Evolutionary conservation across 2,888 invertebrate species (phyloP).

Genomic region (Augochlorella aurata): DNA sequence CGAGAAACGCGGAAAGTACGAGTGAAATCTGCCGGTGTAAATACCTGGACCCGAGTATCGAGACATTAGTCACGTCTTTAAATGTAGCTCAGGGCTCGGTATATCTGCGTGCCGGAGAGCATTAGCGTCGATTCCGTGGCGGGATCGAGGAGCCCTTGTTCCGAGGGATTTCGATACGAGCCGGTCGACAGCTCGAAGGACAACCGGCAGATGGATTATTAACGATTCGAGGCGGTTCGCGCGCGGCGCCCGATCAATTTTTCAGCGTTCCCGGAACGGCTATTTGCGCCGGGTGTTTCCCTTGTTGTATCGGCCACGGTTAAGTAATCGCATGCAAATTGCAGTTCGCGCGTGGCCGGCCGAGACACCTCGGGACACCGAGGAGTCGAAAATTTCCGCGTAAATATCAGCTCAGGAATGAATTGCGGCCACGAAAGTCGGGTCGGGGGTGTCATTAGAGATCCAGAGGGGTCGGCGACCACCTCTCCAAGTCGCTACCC

Average conservation of each 20-base stretch:
- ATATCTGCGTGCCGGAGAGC: conserved; percentile 40
- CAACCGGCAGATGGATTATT: conserved; percentile 46
- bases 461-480: conserved; percentile 71
- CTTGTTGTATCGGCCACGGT: neutral
- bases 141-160: conserved; percentile 10
- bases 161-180: conserved; percentile 44
- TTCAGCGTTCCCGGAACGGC: neutral
- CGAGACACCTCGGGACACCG: neutral
- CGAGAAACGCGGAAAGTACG: conserved; percentile 47
- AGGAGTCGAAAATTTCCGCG: conserved; percentile 57
- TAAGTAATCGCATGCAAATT: conserved; percentile 29
- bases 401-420: conserved; percentile 66
- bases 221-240: conserved; percentile 16
- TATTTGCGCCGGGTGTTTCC: neutral
- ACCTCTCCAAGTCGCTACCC: conserved; percentile 74
- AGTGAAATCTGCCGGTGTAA: conserved; percentile 57
- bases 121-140: conserved; percentile 59
- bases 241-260: neutral
- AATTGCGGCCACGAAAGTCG: conserved; percentile 64
- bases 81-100: conserved; percentile 67
- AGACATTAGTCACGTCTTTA: conserved; percentile 75
- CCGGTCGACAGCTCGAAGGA: conserved; percentile 14
- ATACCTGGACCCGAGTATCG: conserved; percentile 60
- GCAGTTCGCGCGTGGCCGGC: neutral
- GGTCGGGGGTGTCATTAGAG: conserved; percentile 75